These are phyloP conservation scores for Takifugu ocellatus DNA, from an alignment of 2,797 vertebrate species.

Conservation along the genomic window DNA sequence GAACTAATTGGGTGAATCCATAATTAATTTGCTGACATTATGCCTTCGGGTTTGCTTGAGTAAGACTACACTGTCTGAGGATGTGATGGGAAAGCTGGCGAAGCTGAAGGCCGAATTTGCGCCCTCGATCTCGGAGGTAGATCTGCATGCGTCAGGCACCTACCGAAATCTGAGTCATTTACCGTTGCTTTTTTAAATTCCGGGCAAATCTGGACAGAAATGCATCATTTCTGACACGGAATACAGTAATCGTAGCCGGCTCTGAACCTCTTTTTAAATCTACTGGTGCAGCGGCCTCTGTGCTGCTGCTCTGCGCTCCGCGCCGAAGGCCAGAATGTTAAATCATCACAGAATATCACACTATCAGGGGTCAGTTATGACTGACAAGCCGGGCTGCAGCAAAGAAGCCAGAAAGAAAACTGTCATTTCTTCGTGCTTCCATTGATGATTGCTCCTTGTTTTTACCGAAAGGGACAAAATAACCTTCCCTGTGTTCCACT, in stretches of 20 bases:
- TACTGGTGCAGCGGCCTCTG: no score
- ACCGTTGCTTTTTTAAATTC: background rate
- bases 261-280: background rate
- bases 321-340: no score
- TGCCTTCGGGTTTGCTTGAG: slow-evolving; percentile 59
- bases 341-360: no score
- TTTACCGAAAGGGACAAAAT: no score
- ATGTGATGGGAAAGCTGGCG: slow-evolving; percentile 32
- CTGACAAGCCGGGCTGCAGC: no score
- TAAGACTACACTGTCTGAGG: slow-evolving; percentile 52
- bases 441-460: no score
- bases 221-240: slow-evolving; percentile 10
- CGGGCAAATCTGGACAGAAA: slow-evolving; percentile 6
- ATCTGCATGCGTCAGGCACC: slow-evolving; percentile 25
- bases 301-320: no score
- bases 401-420: no score
- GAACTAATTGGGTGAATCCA: slow-evolving; percentile 73
- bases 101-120: slow-evolving; percentile 34
- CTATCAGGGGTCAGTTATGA: no score
- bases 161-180: slow-evolving; percentile 9
- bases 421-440: no score
- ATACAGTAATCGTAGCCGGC: background rate
- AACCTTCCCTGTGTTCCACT: no score
- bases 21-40: slow-evolving; percentile 74
- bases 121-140: slow-evolving; percentile 21